Base-by-base conservation (phyloP, 2,888 invertebrate species). In the Coelinius sp. region DNA sequence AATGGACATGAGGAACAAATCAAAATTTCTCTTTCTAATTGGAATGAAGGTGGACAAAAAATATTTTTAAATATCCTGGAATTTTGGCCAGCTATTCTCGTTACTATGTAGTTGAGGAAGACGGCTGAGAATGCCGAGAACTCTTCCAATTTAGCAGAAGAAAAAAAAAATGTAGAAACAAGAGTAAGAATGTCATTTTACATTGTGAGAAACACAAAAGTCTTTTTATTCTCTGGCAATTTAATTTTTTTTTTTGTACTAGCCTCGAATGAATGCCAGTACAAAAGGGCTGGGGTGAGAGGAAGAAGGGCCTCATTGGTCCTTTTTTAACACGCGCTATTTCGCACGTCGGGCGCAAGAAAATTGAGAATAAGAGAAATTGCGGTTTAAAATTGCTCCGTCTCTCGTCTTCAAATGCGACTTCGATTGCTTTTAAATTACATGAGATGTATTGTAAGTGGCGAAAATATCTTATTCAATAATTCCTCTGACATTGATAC, bases 181-280 rank as follows among this genome's bases (percentile, higher is more conserved):
- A 24, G 24, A 53, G 6, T 53, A 14, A 53, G 53, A 53, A 53
- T 53, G 53, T 53, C 53, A 53, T 53, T 53, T 53, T 53, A 53
- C 53, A 53, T 53, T 53, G 53, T 53, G 25, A 53, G 25, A 25
- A 53, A 25, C 53, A 25, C 53, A 25, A n/a, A n/a, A 8, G 8
- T 25, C 49, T 14, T 25, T 24, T 53, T 53, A 14, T 17, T 20
- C 20, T 6, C 46, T 20, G 8, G 17, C 46, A 20, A 49, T 1
- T 17, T 31, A 31, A 8, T 31, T 31, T 31, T 31, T 14, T 7
- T 49, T 49, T 49, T 20, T 49, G 41, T n/a, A 41, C n/a, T 2
- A 41, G n/a, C n/a, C 41, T n/a, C 10, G 10, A 41, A 41, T 35
- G n/a, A n/a, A n/a, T n/a, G n/a, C n/a, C n/a, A n/a, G 31, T 31